These are phyloP conservation scores for Buathra laborator DNA, from an alignment of 2,888 invertebrate genomes.

Conservation along the genomic window DNA sequence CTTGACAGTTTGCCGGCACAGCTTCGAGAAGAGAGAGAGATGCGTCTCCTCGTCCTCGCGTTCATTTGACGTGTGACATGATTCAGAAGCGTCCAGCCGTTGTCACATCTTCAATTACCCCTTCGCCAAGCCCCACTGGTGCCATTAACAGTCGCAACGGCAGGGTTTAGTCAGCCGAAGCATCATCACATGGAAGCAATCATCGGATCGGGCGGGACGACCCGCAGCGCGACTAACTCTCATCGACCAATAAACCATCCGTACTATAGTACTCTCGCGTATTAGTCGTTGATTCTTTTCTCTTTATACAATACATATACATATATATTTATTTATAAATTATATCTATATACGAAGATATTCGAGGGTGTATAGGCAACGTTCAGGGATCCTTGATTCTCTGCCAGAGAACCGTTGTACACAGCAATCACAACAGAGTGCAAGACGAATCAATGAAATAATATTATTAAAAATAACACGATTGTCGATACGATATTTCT, in stretches of 20 bases:
- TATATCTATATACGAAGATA: constrained; percentile 4
- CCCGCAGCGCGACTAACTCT: constrained; percentile 42
- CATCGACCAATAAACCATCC: constrained; percentile 34
- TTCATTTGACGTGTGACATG: constrained; percentile 85
- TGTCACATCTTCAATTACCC: constrained; percentile 84
- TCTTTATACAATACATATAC: neutral
- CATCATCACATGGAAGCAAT: constrained; percentile 75
- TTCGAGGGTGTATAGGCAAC: neutral
- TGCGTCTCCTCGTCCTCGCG: constrained; percentile 73
- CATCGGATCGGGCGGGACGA: constrained; percentile 69
- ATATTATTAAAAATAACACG: neutral
- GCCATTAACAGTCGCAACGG: constrained; percentile 49
- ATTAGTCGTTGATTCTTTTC: constrained; percentile 27
- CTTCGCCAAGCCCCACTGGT: constrained; percentile 69
- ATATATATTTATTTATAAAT: neutral
- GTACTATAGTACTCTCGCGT: constrained; percentile 21
- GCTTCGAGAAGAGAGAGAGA: constrained; percentile 24
- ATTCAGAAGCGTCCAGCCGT: constrained; percentile 84
- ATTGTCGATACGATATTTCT: neutral
- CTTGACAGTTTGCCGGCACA: constrained; percentile 79
- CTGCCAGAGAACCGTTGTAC: constrained; percentile 4
- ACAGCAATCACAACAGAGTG: constrained; percentile 11
- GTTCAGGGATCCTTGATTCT: neutral
- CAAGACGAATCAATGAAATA: constrained; percentile 10
- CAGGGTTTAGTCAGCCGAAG: constrained; percentile 56